Percentiles rank a stretch among this genome's conserved stretches.
These are phyloP conservation scores for Gymnorhina tibicen DNA, from an alignment of 2,113 vertebrate genomes.

Conservation along the genomic window DNA sequence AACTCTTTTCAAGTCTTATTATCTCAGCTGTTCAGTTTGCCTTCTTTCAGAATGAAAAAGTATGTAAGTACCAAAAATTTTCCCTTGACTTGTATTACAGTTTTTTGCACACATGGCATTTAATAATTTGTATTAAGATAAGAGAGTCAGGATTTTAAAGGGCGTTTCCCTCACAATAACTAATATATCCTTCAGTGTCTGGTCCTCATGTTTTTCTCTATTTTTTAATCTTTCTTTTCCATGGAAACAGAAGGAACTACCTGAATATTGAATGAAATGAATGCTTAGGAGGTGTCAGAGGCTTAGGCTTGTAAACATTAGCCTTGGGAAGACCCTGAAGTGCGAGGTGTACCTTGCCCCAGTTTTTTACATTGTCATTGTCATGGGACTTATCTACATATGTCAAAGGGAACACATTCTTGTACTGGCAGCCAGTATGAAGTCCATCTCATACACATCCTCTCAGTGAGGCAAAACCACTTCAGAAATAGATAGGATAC, in stretches of 20 bases:
- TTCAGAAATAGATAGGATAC: not conserved
- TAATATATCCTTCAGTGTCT: not conserved
- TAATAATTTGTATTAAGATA: not conserved
- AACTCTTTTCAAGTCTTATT: not conserved
- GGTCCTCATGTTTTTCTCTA: not conserved
- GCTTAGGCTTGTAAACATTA: not conserved
- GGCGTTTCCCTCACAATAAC: fast-evolving
- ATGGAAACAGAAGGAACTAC: not conserved
- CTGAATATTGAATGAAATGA: not conserved
- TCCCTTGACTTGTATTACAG: not conserved
- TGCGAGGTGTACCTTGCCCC: not conserved
- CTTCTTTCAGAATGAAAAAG: not conserved
- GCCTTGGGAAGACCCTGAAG: not conserved
- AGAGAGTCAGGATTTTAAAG: not conserved
- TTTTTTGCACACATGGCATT: not conserved
- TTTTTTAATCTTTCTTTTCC: not conserved
- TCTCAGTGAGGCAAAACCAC: not conserved
- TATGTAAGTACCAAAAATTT: not conserved
- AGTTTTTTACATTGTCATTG: not conserved
- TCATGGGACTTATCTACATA: not conserved
- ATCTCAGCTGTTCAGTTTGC: not conserved
- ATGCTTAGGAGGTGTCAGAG: not conserved
- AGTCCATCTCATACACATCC: not conserved
- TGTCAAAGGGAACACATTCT: not conserved
- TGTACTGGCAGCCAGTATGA: not conserved